These are phyloP conservation scores for Eudyptes chrysolophus DNA, from an alignment of 2,113 vertebrate genomes.

Conservation along the genomic window DNA sequence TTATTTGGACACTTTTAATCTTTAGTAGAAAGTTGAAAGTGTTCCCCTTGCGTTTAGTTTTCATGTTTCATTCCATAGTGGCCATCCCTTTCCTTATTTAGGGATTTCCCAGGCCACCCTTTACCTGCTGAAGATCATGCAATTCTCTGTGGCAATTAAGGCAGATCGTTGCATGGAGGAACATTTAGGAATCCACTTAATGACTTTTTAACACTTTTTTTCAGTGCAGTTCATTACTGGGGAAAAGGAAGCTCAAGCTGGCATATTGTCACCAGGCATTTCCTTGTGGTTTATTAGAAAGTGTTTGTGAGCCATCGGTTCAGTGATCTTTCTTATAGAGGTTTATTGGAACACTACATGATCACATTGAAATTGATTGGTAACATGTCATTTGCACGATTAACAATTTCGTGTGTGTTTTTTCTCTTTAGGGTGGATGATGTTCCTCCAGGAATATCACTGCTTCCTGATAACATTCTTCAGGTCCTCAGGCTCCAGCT, in stretches of 20 bases:
- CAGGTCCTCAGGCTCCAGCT: slow-evolving; percentile 94
- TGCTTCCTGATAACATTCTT: slow-evolving; percentile 96
- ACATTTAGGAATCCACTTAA: background rate
- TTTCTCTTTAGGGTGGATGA: slow-evolving; percentile 85
- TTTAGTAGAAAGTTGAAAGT: background rate
- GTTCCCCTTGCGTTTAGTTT: background rate
- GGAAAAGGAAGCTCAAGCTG: background rate
- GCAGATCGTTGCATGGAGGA: background rate
- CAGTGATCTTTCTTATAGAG: background rate
- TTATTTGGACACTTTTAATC: background rate
- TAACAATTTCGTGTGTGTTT: background rate
- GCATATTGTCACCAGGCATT: background rate
- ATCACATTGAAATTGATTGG: background rate
- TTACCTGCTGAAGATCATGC: background rate
- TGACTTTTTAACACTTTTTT: background rate
- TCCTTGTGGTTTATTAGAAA: background rate
- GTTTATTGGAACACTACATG: background rate
- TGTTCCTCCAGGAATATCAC: slow-evolving; percentile 89
- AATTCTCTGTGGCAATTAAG: background rate
- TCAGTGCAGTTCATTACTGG: background rate
- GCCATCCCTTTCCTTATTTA: background rate
- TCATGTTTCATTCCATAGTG: background rate
- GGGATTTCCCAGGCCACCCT: background rate
- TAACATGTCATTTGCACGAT: background rate
- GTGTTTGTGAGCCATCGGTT: background rate